Evolutionary conservation across 2,797 vertebrate species (phyloP), one percentile per base, ranked within the genome.

Genomic region (Eospalax fontanierii): DNA sequence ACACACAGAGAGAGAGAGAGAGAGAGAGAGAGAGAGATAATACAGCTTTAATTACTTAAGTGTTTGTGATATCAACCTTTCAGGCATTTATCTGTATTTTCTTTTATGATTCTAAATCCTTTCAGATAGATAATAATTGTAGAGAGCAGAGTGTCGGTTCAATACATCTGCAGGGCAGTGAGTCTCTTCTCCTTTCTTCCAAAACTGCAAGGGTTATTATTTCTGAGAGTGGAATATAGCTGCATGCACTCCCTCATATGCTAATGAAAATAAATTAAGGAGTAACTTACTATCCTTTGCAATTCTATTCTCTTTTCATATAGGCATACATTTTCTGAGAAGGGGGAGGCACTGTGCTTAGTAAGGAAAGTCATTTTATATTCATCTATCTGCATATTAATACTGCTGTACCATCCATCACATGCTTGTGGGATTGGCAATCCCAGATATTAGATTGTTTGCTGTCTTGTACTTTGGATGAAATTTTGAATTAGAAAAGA

Each of bases 381-480:
- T 80, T 80, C 21, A 65, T 21, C 30, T 76, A 50, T 94, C 96
- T 92, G 88, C 71, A 84, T 76, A 59, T 89, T 87, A 61, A 83
- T 40, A 28, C 12, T 35, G 15, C 74, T 43, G 1, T 43, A 28
- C 59, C 18, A 35, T 80, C 68, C 38, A n/a, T 73, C 24, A 2
- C 7, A 19, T 28, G n/a, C 12, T 54, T 93, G 79, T 79, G 65
- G 30, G 50, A 19, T 59, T 6, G 35, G 84, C 35, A 79, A 91
- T 22, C 26, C 7, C 2, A 81, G 50, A 57, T 89, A 73, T 76
- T 90, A 86, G 79, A 90, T 89, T 82, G 18, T 76, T 76, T 71
- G 81, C 38, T 95, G 21, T 90, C n/a, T 88, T 76, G 38, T 81
- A 88, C 61, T 96, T 82, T 84, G 75, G 85, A 71, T 94, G 81